These are phyloP conservation scores for Gambelia wislizenii DNA, from an alignment of 2,797 vertebrate species.

Conservation along the genomic window DNA sequence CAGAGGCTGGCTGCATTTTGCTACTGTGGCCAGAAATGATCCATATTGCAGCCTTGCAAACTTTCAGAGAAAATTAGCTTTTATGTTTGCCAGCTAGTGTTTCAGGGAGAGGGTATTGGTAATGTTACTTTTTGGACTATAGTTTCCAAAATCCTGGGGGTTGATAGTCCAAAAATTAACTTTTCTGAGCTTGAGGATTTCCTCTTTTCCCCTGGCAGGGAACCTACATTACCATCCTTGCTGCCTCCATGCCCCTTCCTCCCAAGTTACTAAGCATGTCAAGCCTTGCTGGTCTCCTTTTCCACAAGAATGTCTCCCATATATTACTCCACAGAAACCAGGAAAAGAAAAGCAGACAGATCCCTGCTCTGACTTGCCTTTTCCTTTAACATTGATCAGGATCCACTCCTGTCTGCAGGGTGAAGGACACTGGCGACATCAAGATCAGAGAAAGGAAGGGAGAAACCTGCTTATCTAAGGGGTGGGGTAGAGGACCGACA, in stretches of 20 bases:
- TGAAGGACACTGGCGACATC: neutral
- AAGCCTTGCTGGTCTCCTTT: neutral
- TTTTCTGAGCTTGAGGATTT: neutral
- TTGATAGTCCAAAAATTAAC: neutral
- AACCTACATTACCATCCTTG: neutral
- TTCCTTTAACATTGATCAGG: neutral
- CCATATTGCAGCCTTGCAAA: neutral
- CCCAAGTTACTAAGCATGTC: neutral
- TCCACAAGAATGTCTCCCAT: neutral
- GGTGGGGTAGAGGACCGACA: neutral
- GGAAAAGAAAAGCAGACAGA: neutral
- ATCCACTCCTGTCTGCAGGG: neutral
- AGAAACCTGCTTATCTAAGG: neutral
- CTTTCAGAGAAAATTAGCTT: neutral
- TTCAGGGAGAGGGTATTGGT: neutral
- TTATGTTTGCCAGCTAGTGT: neutral
- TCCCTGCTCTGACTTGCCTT: neutral
- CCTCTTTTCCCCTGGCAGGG: neutral
- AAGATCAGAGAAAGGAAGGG: neutral
- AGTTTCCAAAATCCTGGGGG: too few relatives aligned
- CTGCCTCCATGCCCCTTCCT: too few relatives aligned
- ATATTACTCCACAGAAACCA: neutral
- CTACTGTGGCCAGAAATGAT: neutral
- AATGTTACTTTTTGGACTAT: too few relatives aligned
- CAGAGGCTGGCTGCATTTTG: neutral